Conservation (phyloP, 2,888 invertebrate genomes). For the Cremastinae sp. region DNA sequence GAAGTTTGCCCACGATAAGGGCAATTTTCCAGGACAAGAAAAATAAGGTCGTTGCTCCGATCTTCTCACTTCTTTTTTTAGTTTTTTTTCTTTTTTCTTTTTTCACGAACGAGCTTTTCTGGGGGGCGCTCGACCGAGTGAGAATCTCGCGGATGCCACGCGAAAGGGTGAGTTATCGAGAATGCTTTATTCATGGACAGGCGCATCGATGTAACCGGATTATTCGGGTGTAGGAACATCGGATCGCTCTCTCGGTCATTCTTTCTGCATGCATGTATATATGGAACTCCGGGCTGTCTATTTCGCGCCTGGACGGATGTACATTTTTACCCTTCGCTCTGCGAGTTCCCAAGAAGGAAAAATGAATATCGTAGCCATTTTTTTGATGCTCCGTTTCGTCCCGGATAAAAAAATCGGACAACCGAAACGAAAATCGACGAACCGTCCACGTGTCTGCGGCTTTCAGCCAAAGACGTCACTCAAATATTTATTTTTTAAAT, state of each 20-base stretch:
- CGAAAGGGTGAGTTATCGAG: slow-evolving; percentile 49
- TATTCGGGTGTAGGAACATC: slow-evolving; percentile 47
- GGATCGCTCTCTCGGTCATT: slow-evolving; percentile 7
- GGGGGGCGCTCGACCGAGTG: slow-evolving; percentile 24
- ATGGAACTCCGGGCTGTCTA: slow-evolving; percentile 35
- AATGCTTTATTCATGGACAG: slow-evolving; percentile 59
- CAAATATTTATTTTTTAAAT: no score
- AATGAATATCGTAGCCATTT: neutral
- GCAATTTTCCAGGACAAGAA: slow-evolving; percentile 49
- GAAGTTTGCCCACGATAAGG: slow-evolving; percentile 46
- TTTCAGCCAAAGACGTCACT: no score
- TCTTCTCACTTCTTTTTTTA: no score
- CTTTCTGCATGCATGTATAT: slow-evolving; percentile 21
- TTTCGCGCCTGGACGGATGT: slow-evolving; percentile 55
- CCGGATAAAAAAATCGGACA: slow-evolving; percentile 29
- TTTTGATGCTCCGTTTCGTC: slow-evolving; percentile 28
- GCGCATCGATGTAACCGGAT: slow-evolving; percentile 59
- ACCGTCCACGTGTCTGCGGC: slow-evolving; percentile 11
- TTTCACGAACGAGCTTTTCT: neutral
- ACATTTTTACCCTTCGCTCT: slow-evolving; percentile 19
- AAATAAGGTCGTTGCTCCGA: slow-evolving; percentile 22
- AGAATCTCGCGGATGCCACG: slow-evolving; percentile 36
- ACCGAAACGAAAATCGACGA: slow-evolving; percentile 49
- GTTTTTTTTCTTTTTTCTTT: no score
- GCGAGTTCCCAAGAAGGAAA: slow-evolving; percentile 2